These are phyloP conservation scores for Peromyscus eremicus DNA, from an alignment of 2,797 vertebrate genomes.

Conservation along the genomic window DNA sequence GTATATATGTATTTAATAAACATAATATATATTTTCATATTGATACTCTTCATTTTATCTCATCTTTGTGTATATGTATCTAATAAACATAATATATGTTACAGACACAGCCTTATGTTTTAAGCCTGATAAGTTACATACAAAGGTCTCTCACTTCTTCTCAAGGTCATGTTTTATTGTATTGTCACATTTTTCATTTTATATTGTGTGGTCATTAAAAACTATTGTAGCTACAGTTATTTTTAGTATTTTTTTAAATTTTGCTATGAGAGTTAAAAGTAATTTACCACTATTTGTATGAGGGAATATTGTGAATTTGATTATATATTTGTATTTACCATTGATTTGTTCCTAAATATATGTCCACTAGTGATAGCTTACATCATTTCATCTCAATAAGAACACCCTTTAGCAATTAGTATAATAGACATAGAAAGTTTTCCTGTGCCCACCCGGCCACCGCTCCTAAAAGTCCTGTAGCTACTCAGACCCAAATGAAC, in stretches of 20 bases:
- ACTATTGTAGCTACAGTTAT: not conserved
- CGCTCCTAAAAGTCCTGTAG: too few relatives aligned
- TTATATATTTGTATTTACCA: not conserved
- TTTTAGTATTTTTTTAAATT: not conserved
- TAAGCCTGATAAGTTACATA: not conserved
- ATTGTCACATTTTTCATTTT: not conserved
- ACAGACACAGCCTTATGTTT: not conserved
- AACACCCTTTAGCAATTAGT: not conserved
- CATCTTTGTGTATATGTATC: not conserved
- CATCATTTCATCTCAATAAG: not conserved
- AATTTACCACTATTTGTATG: not conserved
- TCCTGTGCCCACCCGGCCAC: too few relatives aligned
- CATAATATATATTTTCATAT: too few relatives aligned
- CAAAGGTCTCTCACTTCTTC: not conserved
- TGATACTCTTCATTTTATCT: not conserved
- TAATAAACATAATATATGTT: not conserved
- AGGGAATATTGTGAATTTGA: not conserved
- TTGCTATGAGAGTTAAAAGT: not conserved
- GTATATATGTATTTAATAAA: too few relatives aligned
- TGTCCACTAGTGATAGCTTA: not conserved
- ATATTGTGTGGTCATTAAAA: not conserved
- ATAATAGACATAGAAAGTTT: not conserved
- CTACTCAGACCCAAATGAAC: too few relatives aligned
- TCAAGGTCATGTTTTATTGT: not conserved
- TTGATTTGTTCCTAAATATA: not conserved